phyloP scores from a whole-genome alignment of 2,797 vertebrate species.

The Uromys caudimaculatus region DNA sequence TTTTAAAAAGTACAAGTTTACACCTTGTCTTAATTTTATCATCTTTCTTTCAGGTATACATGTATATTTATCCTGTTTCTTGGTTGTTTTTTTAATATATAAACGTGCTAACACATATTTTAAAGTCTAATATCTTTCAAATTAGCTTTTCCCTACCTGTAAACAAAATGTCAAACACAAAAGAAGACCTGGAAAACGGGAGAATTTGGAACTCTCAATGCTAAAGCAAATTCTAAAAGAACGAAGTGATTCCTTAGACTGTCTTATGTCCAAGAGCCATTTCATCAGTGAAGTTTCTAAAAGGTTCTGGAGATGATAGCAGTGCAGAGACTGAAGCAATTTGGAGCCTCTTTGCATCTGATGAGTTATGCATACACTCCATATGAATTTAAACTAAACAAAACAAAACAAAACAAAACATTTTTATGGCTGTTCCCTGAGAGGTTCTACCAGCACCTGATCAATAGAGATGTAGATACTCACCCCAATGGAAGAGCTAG shows the following conservation, averaged over 20 bases:
- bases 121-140: conserved; percentile 59
- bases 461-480: not conserved
- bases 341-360: not conserved
- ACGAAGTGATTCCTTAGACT: not conserved
- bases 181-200: conserved; percentile 43
- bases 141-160: conserved; percentile 35
- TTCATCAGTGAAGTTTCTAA: conserved; percentile 37
- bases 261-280: not conserved
- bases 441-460: not conserved
- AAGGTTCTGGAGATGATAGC: conserved; percentile 21
- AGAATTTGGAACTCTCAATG: conserved; percentile 48
- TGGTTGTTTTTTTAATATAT: not conserved
- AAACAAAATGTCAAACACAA: conserved; percentile 58
- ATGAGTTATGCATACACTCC: not conserved
- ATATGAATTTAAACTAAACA: not conserved
- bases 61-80: not conserved
- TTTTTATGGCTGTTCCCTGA: not conserved
- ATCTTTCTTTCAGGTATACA: not conserved
- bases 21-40: conserved; percentile 34
- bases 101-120: conserved; percentile 31
- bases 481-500: not conserved
- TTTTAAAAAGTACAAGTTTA: not conserved
- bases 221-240: conserved; percentile 43
- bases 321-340: not conserved
- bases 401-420: not conserved